phyloP scores from a whole-genome alignment of 2,888 invertebrate genomes.

The Dicroscelio sp. region DNA sequence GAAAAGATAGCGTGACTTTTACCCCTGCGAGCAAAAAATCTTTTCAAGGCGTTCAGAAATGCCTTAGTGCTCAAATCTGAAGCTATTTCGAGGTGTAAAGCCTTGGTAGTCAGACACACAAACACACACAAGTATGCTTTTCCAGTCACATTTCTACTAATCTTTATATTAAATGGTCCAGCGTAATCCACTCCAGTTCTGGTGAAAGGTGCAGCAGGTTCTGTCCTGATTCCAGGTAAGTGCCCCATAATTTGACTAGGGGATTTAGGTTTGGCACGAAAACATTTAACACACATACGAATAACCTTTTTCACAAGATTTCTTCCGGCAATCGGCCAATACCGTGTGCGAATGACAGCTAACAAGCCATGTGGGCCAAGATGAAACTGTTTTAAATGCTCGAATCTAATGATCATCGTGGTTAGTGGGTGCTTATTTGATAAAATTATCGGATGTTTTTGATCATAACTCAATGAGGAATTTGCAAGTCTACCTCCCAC shows the following conservation, averaged over 20 bases:
- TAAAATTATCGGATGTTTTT: slow-evolving; percentile 55
- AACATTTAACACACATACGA: not conserved
- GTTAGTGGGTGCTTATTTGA: slow-evolving; percentile 57
- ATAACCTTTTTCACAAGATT: not conserved
- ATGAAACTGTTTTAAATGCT: slow-evolving; percentile 53
- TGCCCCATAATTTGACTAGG: slow-evolving; percentile 32
- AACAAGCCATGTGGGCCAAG: slow-evolving; percentile 40
- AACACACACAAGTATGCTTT: slow-evolving; percentile 82
- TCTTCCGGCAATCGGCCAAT: slow-evolving; percentile 11
- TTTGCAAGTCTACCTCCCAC: slow-evolving; percentile 62
- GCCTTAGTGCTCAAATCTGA: slow-evolving; percentile 76
- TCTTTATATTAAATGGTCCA: slow-evolving; percentile 42
- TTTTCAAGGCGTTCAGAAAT: slow-evolving; percentile 79
- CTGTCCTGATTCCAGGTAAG: slow-evolving; percentile 75
- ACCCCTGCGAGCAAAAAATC: slow-evolving; percentile 82
- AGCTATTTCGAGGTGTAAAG: slow-evolving; percentile 81
- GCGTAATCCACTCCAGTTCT: slow-evolving; percentile 74
- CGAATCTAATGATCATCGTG: slow-evolving; percentile 42
- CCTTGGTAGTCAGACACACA: slow-evolving; percentile 81
- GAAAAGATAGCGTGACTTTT: slow-evolving; percentile 66
- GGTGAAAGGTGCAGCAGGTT: slow-evolving; percentile 77
- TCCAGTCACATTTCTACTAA: slow-evolving; percentile 39
- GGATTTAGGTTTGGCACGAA: not conserved
- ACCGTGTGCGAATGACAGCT: not conserved
- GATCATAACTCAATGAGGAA: slow-evolving; percentile 19